phyloP scores from a whole-genome alignment of 2,888 invertebrate species.

The Platynereis dumerilii region DNA sequence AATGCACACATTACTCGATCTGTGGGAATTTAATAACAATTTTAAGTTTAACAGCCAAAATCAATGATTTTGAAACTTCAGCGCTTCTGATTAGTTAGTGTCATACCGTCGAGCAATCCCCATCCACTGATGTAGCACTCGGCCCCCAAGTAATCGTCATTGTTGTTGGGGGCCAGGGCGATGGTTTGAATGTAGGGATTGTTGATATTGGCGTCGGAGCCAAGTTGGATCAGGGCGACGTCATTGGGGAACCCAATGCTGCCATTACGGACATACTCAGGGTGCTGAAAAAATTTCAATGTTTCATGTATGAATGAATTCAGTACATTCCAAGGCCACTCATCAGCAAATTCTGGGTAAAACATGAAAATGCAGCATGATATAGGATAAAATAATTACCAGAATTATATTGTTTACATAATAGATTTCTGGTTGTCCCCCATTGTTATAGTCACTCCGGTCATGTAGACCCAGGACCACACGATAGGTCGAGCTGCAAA shows the following conservation, averaged over 20 bases:
- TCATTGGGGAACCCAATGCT: neutral
- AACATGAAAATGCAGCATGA: too few relatives aligned
- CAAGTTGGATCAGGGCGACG: neutral
- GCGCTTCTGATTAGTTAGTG: too few relatives aligned
- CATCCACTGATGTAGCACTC: neutral
- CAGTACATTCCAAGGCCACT: too few relatives aligned
- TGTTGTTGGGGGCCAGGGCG: neutral
- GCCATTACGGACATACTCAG: neutral
- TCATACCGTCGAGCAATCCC: neutral
- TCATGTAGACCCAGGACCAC: conserved; percentile 5
- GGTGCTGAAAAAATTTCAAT: too few relatives aligned
- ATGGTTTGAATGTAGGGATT: neutral
- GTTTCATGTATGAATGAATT: too few relatives aligned
- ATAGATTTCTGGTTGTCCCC: conserved; percentile 1
- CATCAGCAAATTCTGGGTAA: too few relatives aligned
- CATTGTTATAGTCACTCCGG: neutral
- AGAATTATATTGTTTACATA: too few relatives aligned
- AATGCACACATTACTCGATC: too few relatives aligned
- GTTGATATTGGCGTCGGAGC: neutral
- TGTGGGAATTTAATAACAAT: too few relatives aligned
- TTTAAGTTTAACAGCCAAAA: too few relatives aligned
- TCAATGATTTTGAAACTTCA: too few relatives aligned
- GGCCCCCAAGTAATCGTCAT: neutral
- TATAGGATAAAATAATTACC: too few relatives aligned
- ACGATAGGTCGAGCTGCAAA: neutral